Percentiles rank a stretch among this genome's conserved stretches.
Evolutionary conservation across 2,797 vertebrate species (phyloP).

Genomic region (Molossus alvarezi): DNA sequence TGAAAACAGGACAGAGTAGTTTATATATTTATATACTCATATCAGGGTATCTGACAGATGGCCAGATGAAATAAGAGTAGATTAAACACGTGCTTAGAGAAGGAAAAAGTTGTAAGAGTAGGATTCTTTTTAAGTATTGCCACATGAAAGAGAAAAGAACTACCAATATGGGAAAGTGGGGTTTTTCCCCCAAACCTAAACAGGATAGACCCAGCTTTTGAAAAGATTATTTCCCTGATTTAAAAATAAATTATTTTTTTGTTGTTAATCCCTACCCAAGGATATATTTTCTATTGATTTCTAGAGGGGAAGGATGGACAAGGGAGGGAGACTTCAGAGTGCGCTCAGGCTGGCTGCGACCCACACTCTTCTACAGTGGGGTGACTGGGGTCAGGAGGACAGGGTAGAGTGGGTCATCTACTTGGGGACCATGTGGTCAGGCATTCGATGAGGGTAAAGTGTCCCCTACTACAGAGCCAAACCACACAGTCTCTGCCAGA

Average conservation of each 20-base stretch:
- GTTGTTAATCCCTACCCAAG: too few species aligned
- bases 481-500: too few species aligned
- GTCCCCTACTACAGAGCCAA: too few species aligned
- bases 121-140: neutral
- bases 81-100: neutral
- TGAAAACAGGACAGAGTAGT: neutral
- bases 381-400: too few species aligned
- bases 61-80: neutral
- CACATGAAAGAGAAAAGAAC: neutral
- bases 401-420: too few species aligned
- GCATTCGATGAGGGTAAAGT: too few species aligned
- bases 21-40: slow-evolving; percentile 29
- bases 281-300: too few species aligned
- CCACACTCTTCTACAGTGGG: too few species aligned
- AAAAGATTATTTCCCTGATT: slow-evolving; percentile 6
- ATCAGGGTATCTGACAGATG: neutral
- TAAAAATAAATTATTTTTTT: neutral
- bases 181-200: neutral
- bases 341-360: too few species aligned
- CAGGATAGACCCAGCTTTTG: neutral
- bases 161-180: neutral
- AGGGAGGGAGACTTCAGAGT: too few species aligned
- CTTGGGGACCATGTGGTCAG: too few species aligned
- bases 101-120: neutral
- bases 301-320: too few species aligned